Evolutionary conservation across 2,888 invertebrate species (phyloP).

Genomic region (Dryomyza anilis): DNA sequence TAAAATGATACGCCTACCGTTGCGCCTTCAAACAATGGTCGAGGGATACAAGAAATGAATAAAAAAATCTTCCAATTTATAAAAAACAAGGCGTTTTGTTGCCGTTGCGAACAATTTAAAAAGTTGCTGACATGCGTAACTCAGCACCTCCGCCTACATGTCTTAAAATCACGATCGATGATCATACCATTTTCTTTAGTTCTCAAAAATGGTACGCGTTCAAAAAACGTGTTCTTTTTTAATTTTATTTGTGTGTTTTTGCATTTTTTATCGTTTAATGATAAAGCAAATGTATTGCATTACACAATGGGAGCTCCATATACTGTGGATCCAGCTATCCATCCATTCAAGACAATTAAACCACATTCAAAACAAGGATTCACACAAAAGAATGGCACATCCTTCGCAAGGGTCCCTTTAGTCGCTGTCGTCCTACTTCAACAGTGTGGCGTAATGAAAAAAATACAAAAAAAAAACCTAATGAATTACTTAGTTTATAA

Average conservation of each 20-base stretch:
- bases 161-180: not conserved
- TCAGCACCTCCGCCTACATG: slow-evolving; percentile 42
- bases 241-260: not conserved
- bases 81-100: slow-evolving; percentile 52
- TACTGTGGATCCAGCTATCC: not conserved
- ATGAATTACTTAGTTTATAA: not conserved
- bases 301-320: slow-evolving; percentile 30
- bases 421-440: too few species aligned
- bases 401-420: slow-evolving; percentile 17
- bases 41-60: not conserved
- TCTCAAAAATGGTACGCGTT: slow-evolving; percentile 21
- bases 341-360: slow-evolving; percentile 36
- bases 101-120: slow-evolving; percentile 52
- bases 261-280: not conserved
- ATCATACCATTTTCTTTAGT: not conserved
- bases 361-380: slow-evolving; percentile 33
- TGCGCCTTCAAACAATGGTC: slow-evolving; percentile 6
- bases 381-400: slow-evolving; percentile 27
- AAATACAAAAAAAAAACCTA: not conserved
- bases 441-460: not conserved
- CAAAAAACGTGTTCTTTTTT: slow-evolving; percentile 8
- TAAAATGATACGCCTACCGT: slow-evolving; percentile 22
- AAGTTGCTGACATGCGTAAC: slow-evolving; percentile 53
- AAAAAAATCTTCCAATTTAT: not conserved
- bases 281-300: slow-evolving; percentile 27